phyloP scores from a whole-genome alignment of 2,888 invertebrate genomes.

The Apotomis betuletana region DNA sequence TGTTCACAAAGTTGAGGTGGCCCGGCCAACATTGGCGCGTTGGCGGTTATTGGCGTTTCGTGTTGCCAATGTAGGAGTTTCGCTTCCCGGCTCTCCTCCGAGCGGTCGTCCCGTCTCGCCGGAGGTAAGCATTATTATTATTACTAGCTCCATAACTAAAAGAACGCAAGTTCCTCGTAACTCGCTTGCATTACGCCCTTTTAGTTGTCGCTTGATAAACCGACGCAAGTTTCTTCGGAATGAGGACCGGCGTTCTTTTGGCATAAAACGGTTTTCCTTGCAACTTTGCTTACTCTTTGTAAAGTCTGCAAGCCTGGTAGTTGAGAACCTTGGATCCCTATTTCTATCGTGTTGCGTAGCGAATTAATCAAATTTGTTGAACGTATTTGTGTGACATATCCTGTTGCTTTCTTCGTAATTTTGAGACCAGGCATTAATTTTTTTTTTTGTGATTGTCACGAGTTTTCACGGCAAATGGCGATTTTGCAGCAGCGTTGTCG shows the following conservation, averaged over 20 bases:
- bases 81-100: constrained; percentile 37
- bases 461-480: too few relatives aligned
- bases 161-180: neutral
- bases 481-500: too few relatives aligned
- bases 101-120: constrained; percentile 42
- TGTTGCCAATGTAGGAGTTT: constrained; percentile 38
- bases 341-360: neutral
- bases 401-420: too few relatives aligned
- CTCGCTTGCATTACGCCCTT: constrained; percentile 4
- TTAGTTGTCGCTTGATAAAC: neutral
- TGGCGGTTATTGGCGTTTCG: constrained; percentile 30
- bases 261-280: constrained; percentile 1
- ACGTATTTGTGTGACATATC: too few relatives aligned
- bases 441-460: too few relatives aligned
- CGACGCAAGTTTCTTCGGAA: constrained; percentile 15
- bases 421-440: too few relatives aligned
- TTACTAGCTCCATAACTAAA: constrained; percentile 22
- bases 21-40: constrained; percentile 26
- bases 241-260: constrained; percentile 9
- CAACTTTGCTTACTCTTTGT: constrained; percentile 14
- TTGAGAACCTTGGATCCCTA: neutral
- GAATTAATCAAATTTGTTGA: too few relatives aligned
- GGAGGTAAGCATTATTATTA: constrained; percentile 40
- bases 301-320: neutral
- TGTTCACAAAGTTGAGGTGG: constrained; percentile 22